Evolutionary conservation across 1,140 invertebrate species (phyloP).

Genomic region (Meloidogyne hapla): DNA sequence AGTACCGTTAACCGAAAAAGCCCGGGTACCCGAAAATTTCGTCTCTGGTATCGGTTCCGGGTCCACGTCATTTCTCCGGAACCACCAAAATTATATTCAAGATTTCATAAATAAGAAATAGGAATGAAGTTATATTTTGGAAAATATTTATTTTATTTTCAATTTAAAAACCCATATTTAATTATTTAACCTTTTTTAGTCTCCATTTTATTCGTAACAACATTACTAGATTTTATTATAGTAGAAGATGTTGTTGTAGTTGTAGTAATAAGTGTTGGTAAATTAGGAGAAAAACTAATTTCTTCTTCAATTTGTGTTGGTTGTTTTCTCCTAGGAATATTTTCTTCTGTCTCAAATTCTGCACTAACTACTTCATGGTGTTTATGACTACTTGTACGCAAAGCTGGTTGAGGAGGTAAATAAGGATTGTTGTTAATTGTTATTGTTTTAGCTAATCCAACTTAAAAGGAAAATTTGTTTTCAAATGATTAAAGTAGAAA

Average conservation of each 20-base stretch:
- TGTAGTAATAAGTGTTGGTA: background rate
- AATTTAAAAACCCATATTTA: too few species aligned
- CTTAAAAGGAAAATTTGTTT: background rate
- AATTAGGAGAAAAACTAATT: background rate
- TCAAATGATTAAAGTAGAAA: too few species aligned
- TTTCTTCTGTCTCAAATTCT: constrained; percentile 62
- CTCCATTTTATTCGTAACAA: background rate
- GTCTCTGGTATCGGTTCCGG: too few species aligned
- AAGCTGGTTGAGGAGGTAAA: background rate
- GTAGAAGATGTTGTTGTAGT: background rate
- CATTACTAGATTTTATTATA: background rate
- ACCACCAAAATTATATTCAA: too few species aligned
- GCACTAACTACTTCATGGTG: constrained; percentile 33
- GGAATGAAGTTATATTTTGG: too few species aligned
- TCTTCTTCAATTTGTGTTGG: constrained; percentile 2
- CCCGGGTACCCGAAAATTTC: too few species aligned
- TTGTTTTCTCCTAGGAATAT: constrained; percentile 27
- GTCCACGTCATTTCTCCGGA: too few species aligned
- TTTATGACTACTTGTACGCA: constrained; percentile 27
- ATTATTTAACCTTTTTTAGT: background rate
- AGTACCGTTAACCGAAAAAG: too few species aligned
- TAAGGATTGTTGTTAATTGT: background rate
- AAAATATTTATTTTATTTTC: too few species aligned
- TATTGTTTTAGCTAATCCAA: background rate
- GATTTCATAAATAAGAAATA: too few species aligned